Evolutionary conservation across 2,888 invertebrate genomes (phyloP).

Genomic region (Diarsia mendica): DNA sequence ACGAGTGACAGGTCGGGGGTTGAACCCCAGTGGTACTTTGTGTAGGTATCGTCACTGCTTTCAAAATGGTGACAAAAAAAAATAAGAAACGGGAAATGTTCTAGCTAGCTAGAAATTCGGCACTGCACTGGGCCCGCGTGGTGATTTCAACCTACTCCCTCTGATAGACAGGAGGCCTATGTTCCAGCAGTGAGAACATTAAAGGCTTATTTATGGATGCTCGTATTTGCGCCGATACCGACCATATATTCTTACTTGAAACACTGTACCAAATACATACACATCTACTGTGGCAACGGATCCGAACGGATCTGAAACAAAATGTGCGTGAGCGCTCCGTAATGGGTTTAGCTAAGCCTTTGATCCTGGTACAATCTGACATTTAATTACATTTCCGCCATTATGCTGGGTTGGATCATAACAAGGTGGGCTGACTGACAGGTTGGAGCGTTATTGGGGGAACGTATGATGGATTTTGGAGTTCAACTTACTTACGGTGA

Average conservation of each 20-base stretch:
- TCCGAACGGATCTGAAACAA: conserved; percentile 34
- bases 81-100: background rate
- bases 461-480: conserved; percentile 48
- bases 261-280: background rate
- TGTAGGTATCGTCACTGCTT: background rate
- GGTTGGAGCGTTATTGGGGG: conserved; percentile 31
- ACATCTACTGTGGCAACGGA: background rate
- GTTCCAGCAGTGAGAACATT: background rate
- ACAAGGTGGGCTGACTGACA: conserved; percentile 47
- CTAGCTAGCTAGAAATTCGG: background rate
- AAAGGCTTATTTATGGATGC: too few species aligned
- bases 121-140: background rate
- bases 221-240: too few species aligned
- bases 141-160: background rate
- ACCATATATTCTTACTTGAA: background rate
- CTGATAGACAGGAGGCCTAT: background rate
- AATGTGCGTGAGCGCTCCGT: conserved; percentile 53
- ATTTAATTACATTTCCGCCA: conserved; percentile 70
- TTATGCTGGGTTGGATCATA: conserved; percentile 62
- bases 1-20: background rate
- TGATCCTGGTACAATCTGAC: conserved; percentile 68
- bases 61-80: background rate
- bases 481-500: conserved; percentile 36
- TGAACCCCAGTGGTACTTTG: background rate
- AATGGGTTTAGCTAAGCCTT: conserved; percentile 68